Evolutionary conservation across 64 coral and sea anemone genomes (phyloP), one percentile per base, ranked within the genome.

Genomic region (Montipora cactus): DNA sequence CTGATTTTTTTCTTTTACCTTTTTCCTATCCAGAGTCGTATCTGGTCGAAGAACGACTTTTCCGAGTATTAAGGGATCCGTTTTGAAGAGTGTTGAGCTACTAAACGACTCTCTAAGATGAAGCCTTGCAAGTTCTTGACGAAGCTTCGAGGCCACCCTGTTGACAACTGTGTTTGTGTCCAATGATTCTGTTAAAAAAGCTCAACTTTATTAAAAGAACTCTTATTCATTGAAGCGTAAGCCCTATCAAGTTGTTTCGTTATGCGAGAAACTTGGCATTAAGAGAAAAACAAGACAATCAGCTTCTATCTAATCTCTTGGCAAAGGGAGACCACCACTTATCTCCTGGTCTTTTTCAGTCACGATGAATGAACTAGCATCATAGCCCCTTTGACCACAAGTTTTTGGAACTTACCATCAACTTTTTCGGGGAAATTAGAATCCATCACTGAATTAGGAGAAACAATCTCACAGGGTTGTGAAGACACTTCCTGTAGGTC

Each of bases 31-130:
- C 16, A 86, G 45, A 5, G 46, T 86, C 46, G 82, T 86, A 49
- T 86, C 82, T 86, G 82, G 82, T 86, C 82, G 62, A 49, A 86
- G 82, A 68, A 86, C 82, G 19, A 86, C 82, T 72, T 86, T 86
- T 7, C 82, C 82, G 44, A 72, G 13, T 47, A 86, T 45, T 5
- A 86, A 59, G 2, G 82, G 82, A 86, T 86, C 67, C 67, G 82
- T 51, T 11, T 16, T 71, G 3, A 86, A 51, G 5, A 8, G 8
- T 71, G 62, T n/a, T 25, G 82, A 44, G 8, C 82, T 20, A 64
- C 19, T 44, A 50, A 13, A 21, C 6, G 45, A 47, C 7, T 86
- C 82, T 2, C n/a, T 71, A 9, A 71, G 18, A 86, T 86, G 8
- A 72, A 86, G 19, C 46, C 68, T 86, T 21, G 64, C 68, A 71